These are phyloP conservation scores for Drosophila gaucha DNA, from an alignment of 2,888 invertebrate genomes.

Conservation along the genomic window DNA sequence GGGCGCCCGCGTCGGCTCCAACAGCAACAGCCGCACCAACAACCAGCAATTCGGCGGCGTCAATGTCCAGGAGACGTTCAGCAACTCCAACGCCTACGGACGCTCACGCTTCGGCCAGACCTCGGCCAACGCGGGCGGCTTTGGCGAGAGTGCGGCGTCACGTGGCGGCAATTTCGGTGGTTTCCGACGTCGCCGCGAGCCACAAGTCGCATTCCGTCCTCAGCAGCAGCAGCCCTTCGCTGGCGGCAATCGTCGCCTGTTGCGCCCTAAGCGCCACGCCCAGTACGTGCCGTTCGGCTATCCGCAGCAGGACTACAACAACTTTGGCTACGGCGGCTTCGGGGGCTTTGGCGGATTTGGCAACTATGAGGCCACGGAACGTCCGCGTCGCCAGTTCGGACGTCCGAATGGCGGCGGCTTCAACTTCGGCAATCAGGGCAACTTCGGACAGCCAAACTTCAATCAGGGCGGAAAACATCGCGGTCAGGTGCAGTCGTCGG, in stretches of 20 bases:
- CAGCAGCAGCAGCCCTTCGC: neutral
- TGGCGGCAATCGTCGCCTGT: slow-evolving; percentile 11
- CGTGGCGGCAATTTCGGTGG: slow-evolving; percentile 39
- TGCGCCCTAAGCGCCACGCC: slow-evolving; percentile 67
- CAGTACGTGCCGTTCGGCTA: slow-evolving; percentile 71
- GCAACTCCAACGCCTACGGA: slow-evolving; percentile 78
- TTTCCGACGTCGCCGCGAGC: slow-evolving; percentile 45
- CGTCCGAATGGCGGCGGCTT: slow-evolving; percentile 15
- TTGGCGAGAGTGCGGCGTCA: slow-evolving; percentile 60
- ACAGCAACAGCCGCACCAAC: slow-evolving; percentile 69
- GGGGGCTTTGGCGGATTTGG: slow-evolving; percentile 12
- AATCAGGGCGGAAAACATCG: slow-evolving; percentile 39
- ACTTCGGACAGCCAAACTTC: slow-evolving; percentile 32
- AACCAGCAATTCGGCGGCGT: slow-evolving; percentile 70
- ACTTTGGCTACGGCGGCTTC: slow-evolving; percentile 13
- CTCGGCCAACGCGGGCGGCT: slow-evolving; percentile 70
- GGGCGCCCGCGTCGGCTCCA: slow-evolving; percentile 67
- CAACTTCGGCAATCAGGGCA: slow-evolving; percentile 16
- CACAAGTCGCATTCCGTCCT: neutral
- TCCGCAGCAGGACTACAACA: slow-evolving; percentile 27
- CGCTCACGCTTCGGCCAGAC: slow-evolving; percentile 74
- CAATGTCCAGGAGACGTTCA: slow-evolving; percentile 69
- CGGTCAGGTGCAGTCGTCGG: slow-evolving; percentile 48
- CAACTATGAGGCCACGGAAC: slow-evolving; percentile 18
- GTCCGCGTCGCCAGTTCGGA: slow-evolving; percentile 52